phyloP scores from a whole-genome alignment of 2,797 vertebrate species.

The Anguilla marmorata region DNA sequence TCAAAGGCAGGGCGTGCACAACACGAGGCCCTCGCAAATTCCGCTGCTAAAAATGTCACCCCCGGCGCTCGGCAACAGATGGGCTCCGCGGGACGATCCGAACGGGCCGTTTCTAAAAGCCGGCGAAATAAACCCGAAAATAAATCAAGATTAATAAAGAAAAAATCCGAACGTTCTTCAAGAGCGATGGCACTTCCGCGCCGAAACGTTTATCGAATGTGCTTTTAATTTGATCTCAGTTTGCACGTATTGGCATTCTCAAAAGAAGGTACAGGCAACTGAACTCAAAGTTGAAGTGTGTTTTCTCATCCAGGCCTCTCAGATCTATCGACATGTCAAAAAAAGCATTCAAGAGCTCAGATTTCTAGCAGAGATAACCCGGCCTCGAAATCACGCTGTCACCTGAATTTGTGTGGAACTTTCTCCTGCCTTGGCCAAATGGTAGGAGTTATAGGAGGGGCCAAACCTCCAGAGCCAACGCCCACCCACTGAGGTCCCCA shows the following conservation, averaged over 20 bases:
- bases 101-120: slow-evolving; percentile 34
- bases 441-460: not conserved
- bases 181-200: not conserved
- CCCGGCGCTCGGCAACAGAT: slow-evolving; percentile 42
- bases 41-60: slow-evolving; percentile 50
- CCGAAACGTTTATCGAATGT: not conserved
- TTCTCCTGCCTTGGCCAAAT: no score
- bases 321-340: not conserved
- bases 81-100: slow-evolving; percentile 35
- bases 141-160: no score
- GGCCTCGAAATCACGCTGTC: no score
- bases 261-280: not conserved
- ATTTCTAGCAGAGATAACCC: no score
- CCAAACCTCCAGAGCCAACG: no score
- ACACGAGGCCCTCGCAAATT: slow-evolving; percentile 65
- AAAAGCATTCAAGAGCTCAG: no score
- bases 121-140: not conserved
- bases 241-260: not conserved
- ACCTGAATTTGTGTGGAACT: no score
- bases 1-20: slow-evolving; percentile 60
- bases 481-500: no score
- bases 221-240: not conserved
- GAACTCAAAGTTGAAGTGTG: not conserved
- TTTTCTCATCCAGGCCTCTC: not conserved
- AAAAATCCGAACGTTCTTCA: not conserved